These are phyloP conservation scores for Neocrepidodera transversa DNA, from an alignment of 2,888 invertebrate species.

Conservation along the genomic window DNA sequence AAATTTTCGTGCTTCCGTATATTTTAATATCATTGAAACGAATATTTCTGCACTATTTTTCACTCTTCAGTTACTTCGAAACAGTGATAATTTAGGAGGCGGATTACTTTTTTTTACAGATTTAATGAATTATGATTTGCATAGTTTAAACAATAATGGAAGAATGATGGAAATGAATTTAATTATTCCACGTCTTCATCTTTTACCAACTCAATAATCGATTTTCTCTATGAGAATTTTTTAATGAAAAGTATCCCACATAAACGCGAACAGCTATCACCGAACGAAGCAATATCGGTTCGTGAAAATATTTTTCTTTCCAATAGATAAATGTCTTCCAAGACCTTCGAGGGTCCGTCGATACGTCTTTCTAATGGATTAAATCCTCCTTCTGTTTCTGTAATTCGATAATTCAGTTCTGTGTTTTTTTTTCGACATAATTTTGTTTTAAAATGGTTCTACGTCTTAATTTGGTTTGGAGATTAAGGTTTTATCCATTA, in stretches of 20 bases:
- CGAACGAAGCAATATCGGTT: conserved; percentile 13
- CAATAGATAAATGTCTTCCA: neutral
- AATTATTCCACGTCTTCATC: neutral
- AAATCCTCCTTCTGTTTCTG: conserved; percentile 16
- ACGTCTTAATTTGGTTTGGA: neutral
- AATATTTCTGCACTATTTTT: conserved; percentile 12
- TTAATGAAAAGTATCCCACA: conserved; percentile 4
- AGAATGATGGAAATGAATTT: no score
- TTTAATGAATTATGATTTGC: conserved; percentile 3
- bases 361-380: conserved; percentile 16
- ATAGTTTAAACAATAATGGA: neutral
- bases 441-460: neutral
- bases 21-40: conserved; percentile 7
- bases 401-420: conserved; percentile 16
- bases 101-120: neutral
- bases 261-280: neutral
- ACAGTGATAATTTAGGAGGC: conserved; percentile 3
- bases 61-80: conserved; percentile 7
- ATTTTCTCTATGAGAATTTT: conserved; percentile 1
- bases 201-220: neutral
- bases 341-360: neutral
- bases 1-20: conserved; percentile 10
- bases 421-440: neutral
- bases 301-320: conserved; percentile 15
- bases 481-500: no score